phyloP scores from a whole-genome alignment of 2,113 vertebrate genomes.

The Silurus meridionalis region DNA sequence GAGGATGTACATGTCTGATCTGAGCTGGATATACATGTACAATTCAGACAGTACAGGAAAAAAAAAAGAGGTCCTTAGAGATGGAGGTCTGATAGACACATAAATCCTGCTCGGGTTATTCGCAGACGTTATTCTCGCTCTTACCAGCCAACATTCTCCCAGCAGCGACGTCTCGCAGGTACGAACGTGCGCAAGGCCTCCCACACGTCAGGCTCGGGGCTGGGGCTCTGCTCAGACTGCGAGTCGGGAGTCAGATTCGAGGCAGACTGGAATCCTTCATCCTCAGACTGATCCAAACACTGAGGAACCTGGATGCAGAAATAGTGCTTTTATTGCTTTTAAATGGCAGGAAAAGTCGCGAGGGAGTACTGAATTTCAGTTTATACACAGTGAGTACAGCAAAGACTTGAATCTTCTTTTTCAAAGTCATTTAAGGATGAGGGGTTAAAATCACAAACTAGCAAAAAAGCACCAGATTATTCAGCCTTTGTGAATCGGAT shows the following conservation, averaged over 20 bases:
- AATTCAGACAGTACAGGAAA: not conserved
- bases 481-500: no score
- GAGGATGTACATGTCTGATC: not conserved
- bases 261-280: constrained; percentile 95
- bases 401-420: not conserved
- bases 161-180: constrained; percentile 85
- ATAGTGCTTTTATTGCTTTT: not conserved
- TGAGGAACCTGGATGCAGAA: constrained; percentile 80
- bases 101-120: not conserved
- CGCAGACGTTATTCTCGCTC: constrained; percentile 41
- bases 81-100: not conserved
- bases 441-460: no score
- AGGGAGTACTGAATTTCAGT: not conserved
- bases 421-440: not conserved
- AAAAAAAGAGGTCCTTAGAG: not conserved
- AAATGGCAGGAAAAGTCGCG: not conserved
- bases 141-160: constrained; percentile 95
- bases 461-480: no score
- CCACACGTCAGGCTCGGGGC: constrained; percentile 89
- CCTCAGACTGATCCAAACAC: constrained; percentile 91
- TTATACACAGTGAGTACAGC: not conserved
- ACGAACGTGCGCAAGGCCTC: constrained; percentile 84
- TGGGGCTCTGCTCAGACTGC: constrained; percentile 84
- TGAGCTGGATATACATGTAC: not conserved
- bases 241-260: constrained; percentile 98